Evolutionary conservation across 2,113 vertebrate species (phyloP).

Genomic region (Nyctereutes procyonoides): DNA sequence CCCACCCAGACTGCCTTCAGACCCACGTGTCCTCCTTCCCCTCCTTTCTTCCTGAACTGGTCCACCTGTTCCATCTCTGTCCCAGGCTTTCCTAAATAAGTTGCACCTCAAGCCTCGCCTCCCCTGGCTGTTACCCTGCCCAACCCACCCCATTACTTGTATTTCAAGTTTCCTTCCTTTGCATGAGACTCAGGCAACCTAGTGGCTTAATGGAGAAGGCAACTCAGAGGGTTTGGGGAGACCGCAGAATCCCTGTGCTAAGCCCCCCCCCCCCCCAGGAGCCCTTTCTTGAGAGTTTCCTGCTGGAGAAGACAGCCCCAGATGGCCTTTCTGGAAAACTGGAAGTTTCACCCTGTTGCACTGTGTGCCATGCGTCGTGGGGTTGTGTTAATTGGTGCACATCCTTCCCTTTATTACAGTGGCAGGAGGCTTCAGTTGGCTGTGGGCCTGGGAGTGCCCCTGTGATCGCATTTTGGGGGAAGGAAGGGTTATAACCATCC

Average conservation of each 20-base stretch:
- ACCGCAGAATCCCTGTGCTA: background rate
- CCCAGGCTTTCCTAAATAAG: slow-evolving; percentile 38
- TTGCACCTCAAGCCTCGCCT: background rate
- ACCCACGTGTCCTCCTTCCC: background rate
- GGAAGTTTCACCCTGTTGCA: background rate
- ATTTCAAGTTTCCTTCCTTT: slow-evolving; percentile 8
- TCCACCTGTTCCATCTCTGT: slow-evolving; percentile 55
- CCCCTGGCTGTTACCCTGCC: background rate
- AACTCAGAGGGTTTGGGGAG: background rate
- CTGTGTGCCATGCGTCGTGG: background rate
- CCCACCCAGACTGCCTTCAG: background rate
- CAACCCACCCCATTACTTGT: background rate
- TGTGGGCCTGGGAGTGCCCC: background rate
- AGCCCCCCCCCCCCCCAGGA: background rate
- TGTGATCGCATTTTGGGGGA: background rate
- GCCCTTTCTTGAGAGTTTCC: background rate
- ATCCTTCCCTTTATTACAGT: background rate
- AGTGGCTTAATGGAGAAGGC: background rate
- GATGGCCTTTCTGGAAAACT: background rate
- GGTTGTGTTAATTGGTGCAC: background rate
- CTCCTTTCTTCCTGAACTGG: background rate
- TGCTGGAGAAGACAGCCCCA: background rate
- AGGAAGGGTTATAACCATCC: background rate
- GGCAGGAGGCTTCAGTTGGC: background rate
- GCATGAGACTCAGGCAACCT: background rate